A percentile compares a stretch with the other conserved stretches of the same genome.
These are phyloP conservation scores for Oscheius sp. DNA, from an alignment of 2,888 invertebrate species.

Conservation along the genomic window DNA sequence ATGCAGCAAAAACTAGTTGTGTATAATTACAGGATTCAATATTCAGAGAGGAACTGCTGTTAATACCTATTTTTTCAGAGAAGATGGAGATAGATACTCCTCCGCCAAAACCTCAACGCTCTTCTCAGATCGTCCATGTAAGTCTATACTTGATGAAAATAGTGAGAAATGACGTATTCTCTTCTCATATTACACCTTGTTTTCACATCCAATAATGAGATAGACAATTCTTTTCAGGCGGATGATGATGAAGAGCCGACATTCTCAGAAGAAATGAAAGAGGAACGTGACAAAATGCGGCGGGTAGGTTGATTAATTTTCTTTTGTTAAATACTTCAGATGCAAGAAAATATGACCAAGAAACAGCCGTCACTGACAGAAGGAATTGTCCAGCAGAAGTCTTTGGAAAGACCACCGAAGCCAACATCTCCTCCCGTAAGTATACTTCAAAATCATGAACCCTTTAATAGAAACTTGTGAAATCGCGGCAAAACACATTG, in stretches of 20 bases:
- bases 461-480: background rate
- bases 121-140: slow-evolving; percentile 1
- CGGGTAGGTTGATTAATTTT: slow-evolving; percentile 8
- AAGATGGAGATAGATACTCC: slow-evolving; percentile 10
- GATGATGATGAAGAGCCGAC: slow-evolving; percentile 51
- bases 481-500: slow-evolving; percentile 9
- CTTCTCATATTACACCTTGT: slow-evolving; percentile 10
- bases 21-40: background rate
- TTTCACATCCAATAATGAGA: slow-evolving; percentile 3
- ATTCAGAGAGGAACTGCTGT: background rate
- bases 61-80: slow-evolving; percentile 5
- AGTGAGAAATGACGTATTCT: background rate
- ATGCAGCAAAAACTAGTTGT: too few relatives aligned
- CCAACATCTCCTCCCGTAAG: slow-evolving; percentile 4
- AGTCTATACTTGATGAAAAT: too few relatives aligned
- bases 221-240: background rate
- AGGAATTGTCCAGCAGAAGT: background rate
- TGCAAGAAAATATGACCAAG: background rate
- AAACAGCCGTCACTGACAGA: too few relatives aligned
- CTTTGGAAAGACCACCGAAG: background rate
- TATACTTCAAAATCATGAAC: background rate
- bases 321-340: background rate
- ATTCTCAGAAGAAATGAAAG: slow-evolving; percentile 58
- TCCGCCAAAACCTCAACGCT: slow-evolving; percentile 13
- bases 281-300: slow-evolving; percentile 44